Percentiles rank a stretch among this genome's conserved stretches.
phyloP scores from a whole-genome alignment of 2,797 vertebrate genomes.

The Sebastes iracundus region DNA sequence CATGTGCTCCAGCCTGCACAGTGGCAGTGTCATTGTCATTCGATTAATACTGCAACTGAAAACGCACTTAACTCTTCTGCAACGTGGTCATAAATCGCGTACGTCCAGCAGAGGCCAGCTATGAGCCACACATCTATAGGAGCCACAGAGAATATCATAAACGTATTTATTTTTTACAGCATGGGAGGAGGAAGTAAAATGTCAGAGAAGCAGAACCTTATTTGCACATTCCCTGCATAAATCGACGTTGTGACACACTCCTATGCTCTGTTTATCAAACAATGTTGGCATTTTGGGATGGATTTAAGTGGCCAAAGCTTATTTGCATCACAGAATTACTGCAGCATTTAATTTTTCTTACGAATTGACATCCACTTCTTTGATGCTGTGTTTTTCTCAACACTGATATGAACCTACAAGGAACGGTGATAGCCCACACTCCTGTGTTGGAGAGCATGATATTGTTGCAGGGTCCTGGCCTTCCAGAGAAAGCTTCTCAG shows the following conservation, averaged over 20 bases:
- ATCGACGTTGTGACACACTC: neutral
- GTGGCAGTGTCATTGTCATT: neutral
- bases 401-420: neutral
- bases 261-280: slow-evolving; percentile 4
- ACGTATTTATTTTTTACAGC: neutral
- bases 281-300: slow-evolving; percentile 11
- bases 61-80: neutral
- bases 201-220: neutral
- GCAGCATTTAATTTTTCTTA: neutral
- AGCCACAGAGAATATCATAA: neutral
- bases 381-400: neutral
- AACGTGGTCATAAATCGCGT: neutral
- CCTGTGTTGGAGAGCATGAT: neutral
- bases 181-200: slow-evolving; percentile 6
- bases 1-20: neutral
- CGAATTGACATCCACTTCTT: neutral
- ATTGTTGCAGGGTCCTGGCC: slow-evolving; percentile 1
- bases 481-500: neutral
- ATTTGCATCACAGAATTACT: slow-evolving; percentile 4
- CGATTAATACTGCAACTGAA: slow-evolving; percentile 3
- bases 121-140: neutral
- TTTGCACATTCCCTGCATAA: slow-evolving; percentile 9
- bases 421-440: neutral
- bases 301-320: neutral
- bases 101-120: neutral